A percentile compares a stretch with the other conserved stretches of the same genome.
phyloP scores from a whole-genome alignment of 2,888 invertebrate genomes.

The Dicranocentrus wangi region DNA sequence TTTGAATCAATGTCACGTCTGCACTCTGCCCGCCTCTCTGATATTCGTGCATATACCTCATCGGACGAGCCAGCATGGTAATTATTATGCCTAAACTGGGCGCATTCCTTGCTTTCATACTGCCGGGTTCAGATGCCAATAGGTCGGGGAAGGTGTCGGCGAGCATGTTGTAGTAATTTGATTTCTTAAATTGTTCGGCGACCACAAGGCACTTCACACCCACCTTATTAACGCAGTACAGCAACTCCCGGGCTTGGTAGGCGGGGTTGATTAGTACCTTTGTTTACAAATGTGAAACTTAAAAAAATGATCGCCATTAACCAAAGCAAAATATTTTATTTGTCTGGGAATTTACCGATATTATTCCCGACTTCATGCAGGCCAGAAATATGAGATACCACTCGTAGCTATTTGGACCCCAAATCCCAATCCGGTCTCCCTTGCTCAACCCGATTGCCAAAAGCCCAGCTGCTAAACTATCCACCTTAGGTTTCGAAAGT shows the following conservation, averaged over 20 bases:
- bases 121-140: constrained; percentile 76
- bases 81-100: constrained; percentile 42
- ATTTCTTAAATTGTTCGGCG: constrained; percentile 79
- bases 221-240: constrained; percentile 83
- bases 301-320: too few relatives aligned
- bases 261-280: constrained; percentile 87
- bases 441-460: constrained; percentile 81
- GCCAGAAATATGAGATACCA: constrained; percentile 85
- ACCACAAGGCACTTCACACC: constrained; percentile 81
- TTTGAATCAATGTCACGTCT: too few relatives aligned
- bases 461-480: constrained; percentile 83
- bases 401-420: constrained; percentile 85
- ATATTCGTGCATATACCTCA: too few relatives aligned
- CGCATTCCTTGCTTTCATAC: constrained; percentile 74
- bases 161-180: constrained; percentile 82
- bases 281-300: too few relatives aligned
- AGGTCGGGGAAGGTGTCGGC: constrained; percentile 80
- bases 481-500: constrained; percentile 77
- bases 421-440: constrained; percentile 86
- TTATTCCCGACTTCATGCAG: constrained; percentile 82
- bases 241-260: constrained; percentile 82
- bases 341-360: too few relatives aligned
- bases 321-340: too few relatives aligned
- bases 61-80: constrained; percentile 66
- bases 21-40: too few relatives aligned